Percentiles rank a stretch among this genome's conserved stretches.
These are phyloP conservation scores for Zootermopsis nevadensis DNA, from an alignment of 2,888 invertebrate species.

Conservation along the genomic window DNA sequence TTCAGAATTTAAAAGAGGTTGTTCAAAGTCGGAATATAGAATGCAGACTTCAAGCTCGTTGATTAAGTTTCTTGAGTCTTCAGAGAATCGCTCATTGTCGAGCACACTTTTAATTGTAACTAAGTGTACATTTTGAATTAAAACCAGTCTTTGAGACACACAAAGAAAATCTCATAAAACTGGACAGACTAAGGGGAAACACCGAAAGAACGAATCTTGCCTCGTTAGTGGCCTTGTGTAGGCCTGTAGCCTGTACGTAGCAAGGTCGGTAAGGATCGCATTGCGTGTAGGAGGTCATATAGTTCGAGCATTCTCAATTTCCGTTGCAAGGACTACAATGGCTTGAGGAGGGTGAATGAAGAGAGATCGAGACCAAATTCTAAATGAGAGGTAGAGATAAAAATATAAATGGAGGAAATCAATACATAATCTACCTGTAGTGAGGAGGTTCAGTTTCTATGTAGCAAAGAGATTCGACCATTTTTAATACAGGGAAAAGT, in stretches of 20 bases:
- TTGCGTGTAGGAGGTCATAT: slow-evolving; percentile 34
- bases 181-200: not conserved
- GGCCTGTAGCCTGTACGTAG: not conserved
- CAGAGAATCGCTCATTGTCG: too few relatives aligned
- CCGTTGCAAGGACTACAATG: slow-evolving; percentile 31
- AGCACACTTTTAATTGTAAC: too few relatives aligned
- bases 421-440: not conserved
- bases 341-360: slow-evolving; percentile 24
- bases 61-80: too few relatives aligned
- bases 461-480: not conserved
- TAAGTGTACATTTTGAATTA: too few relatives aligned
- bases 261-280: slow-evolving; percentile 24
- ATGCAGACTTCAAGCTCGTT: too few relatives aligned
- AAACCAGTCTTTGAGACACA: not conserved
- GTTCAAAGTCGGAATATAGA: too few relatives aligned
- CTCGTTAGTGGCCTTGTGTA: slow-evolving; percentile 13
- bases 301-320: slow-evolving; percentile 35
- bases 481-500: not conserved
- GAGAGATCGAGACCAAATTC: not conserved
- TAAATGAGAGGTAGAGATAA: not conserved
- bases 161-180: slow-evolving; percentile 17
- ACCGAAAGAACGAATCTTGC: not conserved
- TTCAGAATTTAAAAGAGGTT: too few relatives aligned
- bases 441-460: not conserved
- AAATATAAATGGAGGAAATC: slow-evolving; percentile 7